Conservation (phyloP, 2,888 invertebrate species). For the Drosophila paranaensis region DNA sequence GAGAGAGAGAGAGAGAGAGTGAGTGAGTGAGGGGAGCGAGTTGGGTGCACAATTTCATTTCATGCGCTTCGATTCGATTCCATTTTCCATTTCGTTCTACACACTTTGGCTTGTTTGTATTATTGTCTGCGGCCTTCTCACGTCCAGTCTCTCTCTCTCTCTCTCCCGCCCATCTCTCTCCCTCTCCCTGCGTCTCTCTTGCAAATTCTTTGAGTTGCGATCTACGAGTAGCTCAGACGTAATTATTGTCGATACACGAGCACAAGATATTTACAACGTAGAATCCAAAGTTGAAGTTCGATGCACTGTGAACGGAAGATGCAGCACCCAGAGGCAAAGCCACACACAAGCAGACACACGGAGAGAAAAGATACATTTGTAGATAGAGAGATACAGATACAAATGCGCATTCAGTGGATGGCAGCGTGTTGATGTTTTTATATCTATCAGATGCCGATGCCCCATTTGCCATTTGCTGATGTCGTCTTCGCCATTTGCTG, state of each 20-base stretch:
- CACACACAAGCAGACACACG: slow-evolving; percentile 5
- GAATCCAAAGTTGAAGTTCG: slow-evolving; percentile 60
- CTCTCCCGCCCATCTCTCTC: neutral
- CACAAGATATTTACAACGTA: slow-evolving; percentile 49
- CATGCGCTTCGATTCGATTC: slow-evolving; percentile 72
- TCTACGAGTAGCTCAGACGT: slow-evolving; percentile 61
- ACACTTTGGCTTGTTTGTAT: slow-evolving; percentile 48
- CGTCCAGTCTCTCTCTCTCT: slow-evolving; percentile 42
- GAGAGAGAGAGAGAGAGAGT: neutral
- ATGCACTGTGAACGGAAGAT: slow-evolving; percentile 59
- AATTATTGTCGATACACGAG: slow-evolving; percentile 71
- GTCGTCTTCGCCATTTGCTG: slow-evolving; percentile 36
- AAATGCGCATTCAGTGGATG: slow-evolving; percentile 33
- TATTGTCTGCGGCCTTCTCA: slow-evolving; percentile 60
- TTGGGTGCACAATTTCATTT: slow-evolving; percentile 49
- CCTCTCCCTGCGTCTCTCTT: slow-evolving; percentile 30
- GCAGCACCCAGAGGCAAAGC: slow-evolving; percentile 21
- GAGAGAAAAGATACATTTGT: slow-evolving; percentile 5
- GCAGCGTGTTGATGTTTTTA: slow-evolving; percentile 74
- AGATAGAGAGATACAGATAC: slow-evolving; percentile 14
- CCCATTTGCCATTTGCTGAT: slow-evolving; percentile 26
- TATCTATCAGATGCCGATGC: slow-evolving; percentile 69
- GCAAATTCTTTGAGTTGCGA: slow-evolving; percentile 57
- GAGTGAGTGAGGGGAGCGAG: neutral
- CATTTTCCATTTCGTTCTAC: slow-evolving; percentile 76